Percentiles rank a stretch among this genome's conserved stretches.
phyloP scores from a whole-genome alignment of 2,113 vertebrate species.

The Chaetodon auriga region DNA sequence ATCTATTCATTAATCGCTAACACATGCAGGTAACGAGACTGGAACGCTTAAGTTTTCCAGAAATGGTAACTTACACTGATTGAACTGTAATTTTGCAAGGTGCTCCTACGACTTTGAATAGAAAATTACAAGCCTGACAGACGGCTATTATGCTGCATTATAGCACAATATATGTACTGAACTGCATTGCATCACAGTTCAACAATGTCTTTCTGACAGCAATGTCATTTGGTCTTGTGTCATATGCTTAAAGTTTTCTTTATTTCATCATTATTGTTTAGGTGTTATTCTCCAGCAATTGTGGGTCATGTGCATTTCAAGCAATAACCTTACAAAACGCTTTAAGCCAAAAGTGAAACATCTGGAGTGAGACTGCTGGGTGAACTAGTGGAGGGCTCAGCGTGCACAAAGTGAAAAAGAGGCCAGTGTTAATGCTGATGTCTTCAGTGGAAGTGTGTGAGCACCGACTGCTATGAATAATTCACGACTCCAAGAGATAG shows the following conservation, averaged over 20 bases:
- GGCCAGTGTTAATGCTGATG: not conserved
- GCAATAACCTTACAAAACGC: not conserved
- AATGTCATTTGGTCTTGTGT: too few species aligned
- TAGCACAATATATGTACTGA: too few species aligned
- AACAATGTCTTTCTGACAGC: too few species aligned
- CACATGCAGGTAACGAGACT: not conserved
- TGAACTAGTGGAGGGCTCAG: not conserved
- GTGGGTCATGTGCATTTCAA: not conserved
- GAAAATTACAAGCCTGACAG: not conserved
- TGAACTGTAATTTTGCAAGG: not conserved
- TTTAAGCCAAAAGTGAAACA: not conserved
- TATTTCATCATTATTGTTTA: not conserved
- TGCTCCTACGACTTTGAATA: not conserved
- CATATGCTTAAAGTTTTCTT: too few species aligned
- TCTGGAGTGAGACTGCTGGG: not conserved
- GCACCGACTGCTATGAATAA: constrained; percentile 47
- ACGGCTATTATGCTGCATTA: not conserved
- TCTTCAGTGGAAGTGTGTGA: constrained; percentile 13
- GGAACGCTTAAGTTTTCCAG: not conserved
- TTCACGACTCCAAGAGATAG: constrained; percentile 43
- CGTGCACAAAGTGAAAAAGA: constrained; percentile 8
- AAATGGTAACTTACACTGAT: not conserved
- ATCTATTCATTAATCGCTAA: constrained; percentile 22
- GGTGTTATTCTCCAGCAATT: not conserved
- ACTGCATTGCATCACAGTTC: not conserved